A percentile compares a stretch with the other conserved stretches of the same genome.
phyloP scores from a whole-genome alignment of 1,140 invertebrate genomes.

The Pogonognathellus flavescens region DNA sequence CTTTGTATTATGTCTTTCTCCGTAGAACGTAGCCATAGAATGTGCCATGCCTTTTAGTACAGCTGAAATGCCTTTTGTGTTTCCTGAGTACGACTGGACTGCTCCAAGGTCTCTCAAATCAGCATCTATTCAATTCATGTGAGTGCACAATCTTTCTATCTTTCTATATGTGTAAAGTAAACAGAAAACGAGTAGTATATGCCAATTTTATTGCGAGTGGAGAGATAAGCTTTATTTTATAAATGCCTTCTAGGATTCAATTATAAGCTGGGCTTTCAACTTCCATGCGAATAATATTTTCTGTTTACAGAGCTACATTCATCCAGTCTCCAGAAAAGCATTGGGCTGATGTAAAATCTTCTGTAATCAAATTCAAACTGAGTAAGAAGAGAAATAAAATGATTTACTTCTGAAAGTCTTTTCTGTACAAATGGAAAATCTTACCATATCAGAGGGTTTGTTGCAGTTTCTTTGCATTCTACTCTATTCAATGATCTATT shows the following conservation, averaged over 20 bases:
- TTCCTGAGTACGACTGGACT: constrained; percentile 19
- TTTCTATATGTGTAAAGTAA: not conserved
- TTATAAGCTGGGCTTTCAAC: not conserved
- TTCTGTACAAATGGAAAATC: not conserved
- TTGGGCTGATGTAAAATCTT: constrained; percentile 20
- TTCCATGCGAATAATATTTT: not conserved
- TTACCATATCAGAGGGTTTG: too few relatives aligned
- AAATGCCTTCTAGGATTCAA: too few relatives aligned
- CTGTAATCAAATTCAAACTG: constrained; percentile 6
- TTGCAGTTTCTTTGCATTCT: too few relatives aligned
- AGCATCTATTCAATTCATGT: constrained; percentile 26
- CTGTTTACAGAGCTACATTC: constrained; percentile 7
- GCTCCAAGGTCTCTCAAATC: constrained; percentile 8
- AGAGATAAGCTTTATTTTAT: too few relatives aligned
- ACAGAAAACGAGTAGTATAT: too few relatives aligned
- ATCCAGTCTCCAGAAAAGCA: constrained; percentile 23
- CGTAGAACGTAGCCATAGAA: constrained; percentile 26
- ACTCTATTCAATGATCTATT: too few relatives aligned
- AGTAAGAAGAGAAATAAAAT: constrained; percentile 2
- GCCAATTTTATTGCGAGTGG: not conserved
- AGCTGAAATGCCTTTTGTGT: not conserved
- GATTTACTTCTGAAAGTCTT: not conserved
- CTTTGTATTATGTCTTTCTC: not conserved
- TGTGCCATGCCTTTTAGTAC: constrained; percentile 26
- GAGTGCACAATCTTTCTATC: not conserved